Conservation (phyloP, 2,797 vertebrate genomes). For the Anabas testudineus region DNA sequence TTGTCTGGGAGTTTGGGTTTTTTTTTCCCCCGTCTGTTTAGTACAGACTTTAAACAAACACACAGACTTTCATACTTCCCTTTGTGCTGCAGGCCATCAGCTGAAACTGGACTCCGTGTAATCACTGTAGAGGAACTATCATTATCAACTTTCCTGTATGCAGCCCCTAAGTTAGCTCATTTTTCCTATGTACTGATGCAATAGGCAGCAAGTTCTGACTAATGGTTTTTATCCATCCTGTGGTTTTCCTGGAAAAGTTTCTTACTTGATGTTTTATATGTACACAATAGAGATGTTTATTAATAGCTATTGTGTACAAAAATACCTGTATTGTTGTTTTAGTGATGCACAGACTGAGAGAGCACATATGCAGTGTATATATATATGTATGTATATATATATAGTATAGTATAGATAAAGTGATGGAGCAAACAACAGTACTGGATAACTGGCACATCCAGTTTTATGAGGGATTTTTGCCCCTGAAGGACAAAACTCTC, state of each 20-base stretch:
- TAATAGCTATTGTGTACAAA: no score
- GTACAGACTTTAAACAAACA: constrained; percentile 52
- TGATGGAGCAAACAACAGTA: constrained; percentile 22
- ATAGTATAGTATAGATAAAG: not conserved
- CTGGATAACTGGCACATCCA: constrained; percentile 11
- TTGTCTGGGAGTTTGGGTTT: constrained; percentile 46
- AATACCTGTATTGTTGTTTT: no score
- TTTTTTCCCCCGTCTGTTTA: constrained; percentile 40
- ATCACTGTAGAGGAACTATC: constrained; percentile 49
- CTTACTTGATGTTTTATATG: not conserved
- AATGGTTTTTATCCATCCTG: constrained; percentile 21
- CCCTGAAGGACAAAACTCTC: constrained; percentile 43
- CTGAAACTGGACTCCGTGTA: constrained; percentile 42
- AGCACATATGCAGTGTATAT: no score
- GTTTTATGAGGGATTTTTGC: constrained; percentile 14
- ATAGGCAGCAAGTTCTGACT: constrained; percentile 45
- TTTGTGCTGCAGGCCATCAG: constrained; percentile 49
- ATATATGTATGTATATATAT: no score
- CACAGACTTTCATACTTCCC: constrained; percentile 28
- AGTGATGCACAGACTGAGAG: no score
- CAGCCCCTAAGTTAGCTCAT: constrained; percentile 42
- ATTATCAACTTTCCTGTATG: constrained; percentile 29
- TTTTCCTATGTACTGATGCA: constrained; percentile 55
- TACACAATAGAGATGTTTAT: no score
- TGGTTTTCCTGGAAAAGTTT: not conserved